A percentile compares a stretch with the other conserved stretches of the same genome.
These are phyloP conservation scores for Aythya baeri DNA, from an alignment of 2,113 vertebrate species.

Conservation along the genomic window DNA sequence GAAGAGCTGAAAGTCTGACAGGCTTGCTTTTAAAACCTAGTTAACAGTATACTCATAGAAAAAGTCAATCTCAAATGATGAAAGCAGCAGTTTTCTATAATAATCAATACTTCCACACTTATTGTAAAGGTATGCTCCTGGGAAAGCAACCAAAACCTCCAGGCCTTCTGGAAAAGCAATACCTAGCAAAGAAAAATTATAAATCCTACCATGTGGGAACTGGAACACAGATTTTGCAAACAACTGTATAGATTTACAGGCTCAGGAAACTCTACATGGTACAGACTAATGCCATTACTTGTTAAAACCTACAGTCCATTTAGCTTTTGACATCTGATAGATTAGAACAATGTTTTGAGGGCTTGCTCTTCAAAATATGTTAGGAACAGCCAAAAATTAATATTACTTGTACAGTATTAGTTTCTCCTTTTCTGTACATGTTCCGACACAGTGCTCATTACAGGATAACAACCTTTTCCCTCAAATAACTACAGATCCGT, in stretches of 20 bases:
- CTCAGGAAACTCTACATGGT: not conserved
- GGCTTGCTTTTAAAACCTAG: not conserved
- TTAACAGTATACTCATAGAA: not conserved
- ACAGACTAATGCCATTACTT: not conserved
- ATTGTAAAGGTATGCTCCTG: not conserved
- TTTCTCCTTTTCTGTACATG: not conserved
- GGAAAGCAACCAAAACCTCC: not conserved
- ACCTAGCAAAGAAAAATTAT: not conserved
- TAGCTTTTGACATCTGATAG: not conserved
- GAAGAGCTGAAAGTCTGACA: constrained; percentile 15
- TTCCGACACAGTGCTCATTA: not conserved
- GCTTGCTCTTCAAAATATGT: not conserved
- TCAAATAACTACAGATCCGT: not conserved
- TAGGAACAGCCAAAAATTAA: not conserved
- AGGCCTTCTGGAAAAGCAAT: not conserved
- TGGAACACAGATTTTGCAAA: not conserved
- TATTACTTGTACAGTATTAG: not conserved
- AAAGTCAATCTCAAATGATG: not conserved
- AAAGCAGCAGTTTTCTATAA: constrained; percentile 19
- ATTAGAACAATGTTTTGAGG: not conserved
- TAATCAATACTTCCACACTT: not conserved
- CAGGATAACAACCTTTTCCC: not conserved
- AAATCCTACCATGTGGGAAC: not conserved
- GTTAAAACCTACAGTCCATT: not conserved
- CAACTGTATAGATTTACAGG: not conserved